Evolutionary conservation across 2,888 invertebrate species (phyloP), one percentile per base, ranked within the genome.

Genomic region (Dascillus cervinus): DNA sequence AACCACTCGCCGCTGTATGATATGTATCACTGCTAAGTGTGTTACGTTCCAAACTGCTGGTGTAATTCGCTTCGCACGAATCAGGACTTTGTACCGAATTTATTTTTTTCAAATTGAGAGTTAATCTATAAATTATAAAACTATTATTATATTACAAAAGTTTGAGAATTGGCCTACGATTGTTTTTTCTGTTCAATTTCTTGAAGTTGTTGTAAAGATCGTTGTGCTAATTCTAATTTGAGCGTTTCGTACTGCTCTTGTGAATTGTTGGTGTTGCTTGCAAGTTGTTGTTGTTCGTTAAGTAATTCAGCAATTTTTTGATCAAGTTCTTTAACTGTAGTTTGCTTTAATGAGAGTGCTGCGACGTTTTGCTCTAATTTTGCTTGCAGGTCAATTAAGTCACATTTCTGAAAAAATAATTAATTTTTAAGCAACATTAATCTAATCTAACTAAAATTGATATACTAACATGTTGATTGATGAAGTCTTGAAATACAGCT

Each of bases 381-480:
- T 2, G 71, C 72, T 55, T 85, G 85, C 30, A 86, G 49, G 21
- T 75, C 75, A 13, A 76, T 72, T 17, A 86, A 64, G 59, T 85
- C 84, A 47, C 78, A 79, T 62, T 82, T 77, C 84, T 84, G 50
- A 26, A 57, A 55, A 24, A 6, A 10, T 17, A 17, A 17, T 17
- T 14, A 2, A 15, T 17, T 14, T 29, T 22, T 5, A 27, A 13
- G 1, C 23, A 10, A 20, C 11, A 26, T 17, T 6, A n/a, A 10
- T 12, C 20, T 11, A 10, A 27, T 9, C 4, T 8, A 17, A 17
- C 17, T 6, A 17, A 6, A 4, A 17, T 17, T 17, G 17, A n/a
- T 17, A 29, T 21, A 68, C 78, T 75, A 59, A 85, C 85, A 61
- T 83, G 83, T 65, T 79, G 73, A 47, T 75, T 75, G 14, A 83